Percentiles rank a stretch among this genome's conserved stretches.
Conservation (phyloP, 2,888 invertebrate genomes). For the Rhopalosiphum nymphaeae region DNA sequence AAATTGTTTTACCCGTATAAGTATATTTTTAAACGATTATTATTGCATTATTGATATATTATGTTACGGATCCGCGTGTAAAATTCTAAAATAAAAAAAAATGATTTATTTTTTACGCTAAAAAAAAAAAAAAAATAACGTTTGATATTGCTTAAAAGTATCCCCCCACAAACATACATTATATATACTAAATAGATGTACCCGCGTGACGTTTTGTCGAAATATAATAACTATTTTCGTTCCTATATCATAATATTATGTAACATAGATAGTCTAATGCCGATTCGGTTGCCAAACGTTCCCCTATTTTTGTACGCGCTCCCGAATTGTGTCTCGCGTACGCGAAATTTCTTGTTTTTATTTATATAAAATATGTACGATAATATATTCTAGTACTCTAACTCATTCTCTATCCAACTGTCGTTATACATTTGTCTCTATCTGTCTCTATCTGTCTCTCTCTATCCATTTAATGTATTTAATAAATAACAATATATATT, state of each 20-base stretch:
- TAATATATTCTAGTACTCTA: not conserved
- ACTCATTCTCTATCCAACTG: not conserved
- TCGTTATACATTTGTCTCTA: not conserved
- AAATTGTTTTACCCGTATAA: conserved; percentile 5
- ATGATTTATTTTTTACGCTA: conserved; percentile 26
- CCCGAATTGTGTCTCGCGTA: not conserved
- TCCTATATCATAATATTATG: not conserved
- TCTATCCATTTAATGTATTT: not conserved
- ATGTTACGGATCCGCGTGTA: conserved; percentile 9
- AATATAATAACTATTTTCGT: conserved; percentile 23
- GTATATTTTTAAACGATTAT: conserved; percentile 46
- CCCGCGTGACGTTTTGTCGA: not conserved
- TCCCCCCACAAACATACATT: not conserved
- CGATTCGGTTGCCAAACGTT: not conserved
- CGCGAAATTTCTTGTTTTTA: not conserved
- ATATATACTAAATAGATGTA: not conserved
- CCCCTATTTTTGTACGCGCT: conserved; percentile 1
- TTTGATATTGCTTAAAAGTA: not conserved
- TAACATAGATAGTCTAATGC: not conserved
- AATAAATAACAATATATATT: not conserved
- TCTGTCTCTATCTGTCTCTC: not conserved
- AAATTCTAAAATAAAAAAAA: conserved; percentile 39
- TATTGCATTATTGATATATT: conserved; percentile 9
- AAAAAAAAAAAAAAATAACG: conserved; percentile 6
- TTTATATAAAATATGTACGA: not conserved